A percentile compares a stretch with the other conserved stretches of the same genome.
These are phyloP conservation scores for Aphelinus certus DNA, from an alignment of 1,140 invertebrate species.

Conservation along the genomic window DNA sequence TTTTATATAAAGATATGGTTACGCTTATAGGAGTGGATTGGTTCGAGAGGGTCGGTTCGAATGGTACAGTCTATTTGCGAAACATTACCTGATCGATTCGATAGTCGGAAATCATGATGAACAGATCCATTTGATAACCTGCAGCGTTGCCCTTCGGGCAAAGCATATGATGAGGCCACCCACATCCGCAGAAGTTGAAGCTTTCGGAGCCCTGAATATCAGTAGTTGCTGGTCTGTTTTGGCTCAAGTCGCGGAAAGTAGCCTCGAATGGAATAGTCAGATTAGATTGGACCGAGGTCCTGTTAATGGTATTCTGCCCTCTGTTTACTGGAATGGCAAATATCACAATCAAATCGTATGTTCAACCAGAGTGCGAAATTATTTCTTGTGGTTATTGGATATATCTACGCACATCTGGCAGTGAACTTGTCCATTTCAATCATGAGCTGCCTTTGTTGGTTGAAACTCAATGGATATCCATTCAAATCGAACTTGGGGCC, in stretches of 20 bases:
- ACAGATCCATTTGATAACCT: slow-evolving; percentile 77
- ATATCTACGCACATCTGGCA: slow-evolving; percentile 2
- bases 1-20: too few species aligned
- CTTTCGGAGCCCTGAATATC: background rate
- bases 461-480: slow-evolving; percentile 70
- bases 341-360: too few species aligned
- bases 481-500: slow-evolving; percentile 77
- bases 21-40: too few species aligned
- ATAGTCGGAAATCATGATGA: slow-evolving; percentile 84
- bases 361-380: too few species aligned
- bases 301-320: slow-evolving; percentile 67
- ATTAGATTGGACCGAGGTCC: slow-evolving; percentile 68
- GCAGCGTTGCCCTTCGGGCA: slow-evolving; percentile 77
- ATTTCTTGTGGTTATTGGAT: too few species aligned
- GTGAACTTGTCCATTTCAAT: slow-evolving; percentile 77
- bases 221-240: slow-evolving; percentile 55
- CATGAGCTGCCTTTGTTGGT: slow-evolving; percentile 76
- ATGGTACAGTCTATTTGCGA: background rate
- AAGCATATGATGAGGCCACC: slow-evolving; percentile 88
- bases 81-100: slow-evolving; percentile 72
- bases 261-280: slow-evolving; percentile 74
- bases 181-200: slow-evolving; percentile 76
- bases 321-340: slow-evolving; percentile 62
- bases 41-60: background rate
- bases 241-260: slow-evolving; percentile 70